phyloP scores from a whole-genome alignment of 2,113 vertebrate genomes.

The Danionella cerebrum region DNA sequence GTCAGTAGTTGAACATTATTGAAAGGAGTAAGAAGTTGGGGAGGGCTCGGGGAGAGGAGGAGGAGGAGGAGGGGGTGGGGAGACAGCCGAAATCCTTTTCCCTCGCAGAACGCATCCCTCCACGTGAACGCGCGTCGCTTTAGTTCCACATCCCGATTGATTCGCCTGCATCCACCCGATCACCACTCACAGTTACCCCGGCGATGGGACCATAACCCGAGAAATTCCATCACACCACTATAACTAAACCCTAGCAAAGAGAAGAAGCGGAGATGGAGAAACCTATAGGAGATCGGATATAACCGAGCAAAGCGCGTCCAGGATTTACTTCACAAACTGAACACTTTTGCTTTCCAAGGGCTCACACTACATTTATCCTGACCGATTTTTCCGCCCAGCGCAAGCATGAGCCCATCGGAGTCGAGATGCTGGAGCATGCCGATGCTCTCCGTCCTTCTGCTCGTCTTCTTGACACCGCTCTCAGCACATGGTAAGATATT shows the following conservation, averaged over 20 bases:
- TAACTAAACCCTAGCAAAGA: slow-evolving; percentile 18
- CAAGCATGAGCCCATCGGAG: slow-evolving; percentile 55
- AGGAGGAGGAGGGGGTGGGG: slow-evolving; percentile 28
- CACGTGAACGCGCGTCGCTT: slow-evolving; percentile 36
- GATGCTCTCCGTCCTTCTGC: slow-evolving; percentile 56
- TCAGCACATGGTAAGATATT: slow-evolving; percentile 61
- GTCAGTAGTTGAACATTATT: slow-evolving; percentile 50
- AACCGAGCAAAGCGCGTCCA: slow-evolving; percentile 36
- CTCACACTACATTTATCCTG: not conserved
- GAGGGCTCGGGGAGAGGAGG: slow-evolving; percentile 13
- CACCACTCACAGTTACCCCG: slow-evolving; percentile 22
- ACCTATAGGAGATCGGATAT: slow-evolving; percentile 46
- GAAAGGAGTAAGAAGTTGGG: slow-evolving; percentile 43
- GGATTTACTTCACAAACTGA: slow-evolving; percentile 37
- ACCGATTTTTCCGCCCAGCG: slow-evolving; percentile 18
- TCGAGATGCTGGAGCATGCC: slow-evolving; percentile 57
- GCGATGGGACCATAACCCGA: slow-evolving; percentile 51
- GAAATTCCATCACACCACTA: slow-evolving; percentile 21
- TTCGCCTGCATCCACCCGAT: slow-evolving; percentile 28
- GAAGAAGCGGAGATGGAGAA: slow-evolving; percentile 54
- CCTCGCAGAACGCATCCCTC: slow-evolving; percentile 44
- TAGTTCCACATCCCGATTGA: slow-evolving; percentile 27
- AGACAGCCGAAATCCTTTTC: slow-evolving; percentile 39
- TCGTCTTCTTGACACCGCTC: slow-evolving; percentile 54
- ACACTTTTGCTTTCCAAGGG: slow-evolving; percentile 1